Conservation (phyloP, 2,113 vertebrate species). For the Helogale parvula region DNA sequence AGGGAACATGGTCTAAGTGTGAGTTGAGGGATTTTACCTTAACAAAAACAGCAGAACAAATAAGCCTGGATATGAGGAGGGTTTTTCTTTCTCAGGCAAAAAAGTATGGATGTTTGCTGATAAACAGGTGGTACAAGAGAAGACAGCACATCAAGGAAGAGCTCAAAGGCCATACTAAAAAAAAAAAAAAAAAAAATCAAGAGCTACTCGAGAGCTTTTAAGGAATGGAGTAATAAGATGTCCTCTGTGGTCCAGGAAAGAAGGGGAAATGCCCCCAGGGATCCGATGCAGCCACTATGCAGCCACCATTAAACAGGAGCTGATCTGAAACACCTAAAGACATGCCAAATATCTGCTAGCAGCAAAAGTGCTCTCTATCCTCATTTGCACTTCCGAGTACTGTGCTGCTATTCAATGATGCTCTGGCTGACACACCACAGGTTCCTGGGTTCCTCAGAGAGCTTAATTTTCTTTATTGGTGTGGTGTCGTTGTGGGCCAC, state of each 20-base stretch:
- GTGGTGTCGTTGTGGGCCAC: background rate
- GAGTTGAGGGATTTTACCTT: constrained; percentile 12
- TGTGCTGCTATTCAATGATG: background rate
- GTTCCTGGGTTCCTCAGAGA: background rate
- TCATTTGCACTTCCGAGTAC: background rate
- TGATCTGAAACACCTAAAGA: background rate
- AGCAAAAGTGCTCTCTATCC: background rate
- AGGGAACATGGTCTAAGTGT: background rate
- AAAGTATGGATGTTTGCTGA: background rate
- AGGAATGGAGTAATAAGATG: background rate
- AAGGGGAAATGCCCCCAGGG: too few relatives aligned
- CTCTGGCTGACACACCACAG: background rate
- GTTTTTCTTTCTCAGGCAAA: background rate
- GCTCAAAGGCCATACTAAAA: background rate
- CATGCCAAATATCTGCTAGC: background rate
- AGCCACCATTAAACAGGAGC: background rate
- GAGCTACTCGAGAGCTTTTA: background rate
- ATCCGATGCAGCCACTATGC: background rate
- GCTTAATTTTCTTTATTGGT: background rate
- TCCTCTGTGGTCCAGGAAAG: background rate
- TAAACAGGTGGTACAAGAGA: background rate
- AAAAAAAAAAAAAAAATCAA: background rate
- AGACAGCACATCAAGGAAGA: background rate
- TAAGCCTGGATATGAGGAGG: background rate
- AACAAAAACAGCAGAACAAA: constrained; percentile 28